Evolutionary conservation across 2,888 invertebrate species (phyloP).

Genomic region (Agrypnus murinus): DNA sequence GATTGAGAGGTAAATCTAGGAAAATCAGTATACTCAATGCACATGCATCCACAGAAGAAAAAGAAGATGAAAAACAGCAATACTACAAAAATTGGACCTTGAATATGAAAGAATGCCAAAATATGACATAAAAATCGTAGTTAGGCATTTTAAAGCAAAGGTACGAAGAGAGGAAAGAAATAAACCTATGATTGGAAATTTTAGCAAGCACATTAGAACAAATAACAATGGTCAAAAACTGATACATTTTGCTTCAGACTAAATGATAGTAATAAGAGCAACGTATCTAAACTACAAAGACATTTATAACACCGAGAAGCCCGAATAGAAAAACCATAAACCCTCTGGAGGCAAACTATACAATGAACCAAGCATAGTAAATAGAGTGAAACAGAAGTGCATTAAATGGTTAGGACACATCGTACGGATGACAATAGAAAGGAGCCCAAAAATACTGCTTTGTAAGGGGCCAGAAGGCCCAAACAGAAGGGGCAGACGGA

Average conservation of each 20-base stretch:
- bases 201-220: constrained; percentile 4
- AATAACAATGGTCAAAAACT: no score
- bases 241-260: constrained; percentile 1
- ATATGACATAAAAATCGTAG: constrained; percentile 43
- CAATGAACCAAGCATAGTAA: neutral
- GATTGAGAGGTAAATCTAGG: no score
- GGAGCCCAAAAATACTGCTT: neutral
- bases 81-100: constrained; percentile 43
- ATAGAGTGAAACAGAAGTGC: no score
- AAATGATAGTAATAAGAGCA: constrained; percentile 1
- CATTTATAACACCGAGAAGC: no score
- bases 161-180: constrained; percentile 40
- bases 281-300: constrained; percentile 4
- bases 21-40: constrained; percentile 18
- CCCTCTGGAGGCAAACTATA: neutral
- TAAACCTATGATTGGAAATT: constrained; percentile 36
- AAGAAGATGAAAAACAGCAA: constrained; percentile 42
- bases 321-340: no score
- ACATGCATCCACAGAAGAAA: constrained; percentile 50
- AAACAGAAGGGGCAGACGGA: neutral
- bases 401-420: neutral
- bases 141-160: constrained; percentile 47
- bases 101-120: constrained; percentile 26
- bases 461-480: neutral
- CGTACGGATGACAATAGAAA: neutral